These are phyloP conservation scores for Stichodactyla helianthus DNA, from an alignment of 64 coral and sea anemone species.

Conservation along the genomic window DNA sequence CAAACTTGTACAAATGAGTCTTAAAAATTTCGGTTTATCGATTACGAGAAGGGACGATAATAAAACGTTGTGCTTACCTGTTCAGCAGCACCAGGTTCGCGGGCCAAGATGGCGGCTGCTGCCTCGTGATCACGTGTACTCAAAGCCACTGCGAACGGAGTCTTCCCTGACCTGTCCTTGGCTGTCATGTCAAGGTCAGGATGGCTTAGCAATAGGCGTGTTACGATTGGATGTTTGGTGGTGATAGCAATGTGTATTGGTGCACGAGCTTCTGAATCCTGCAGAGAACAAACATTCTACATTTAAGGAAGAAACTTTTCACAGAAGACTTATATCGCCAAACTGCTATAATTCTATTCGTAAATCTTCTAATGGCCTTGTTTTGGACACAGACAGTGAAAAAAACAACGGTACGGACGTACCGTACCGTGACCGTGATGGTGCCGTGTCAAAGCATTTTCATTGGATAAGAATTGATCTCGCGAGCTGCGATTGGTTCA, in stretches of 20 bases:
- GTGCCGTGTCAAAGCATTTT: too few relatives aligned
- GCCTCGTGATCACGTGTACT: constrained; percentile 81
- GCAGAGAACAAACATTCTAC: neutral
- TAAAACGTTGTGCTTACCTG: constrained; percentile 42
- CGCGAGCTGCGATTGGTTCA: too few relatives aligned
- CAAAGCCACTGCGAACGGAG: constrained; percentile 90
- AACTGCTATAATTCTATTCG: too few relatives aligned
- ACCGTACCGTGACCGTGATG: too few relatives aligned
- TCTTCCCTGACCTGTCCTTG: constrained; percentile 86
- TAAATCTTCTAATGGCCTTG: too few relatives aligned
- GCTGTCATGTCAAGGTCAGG: constrained; percentile 82
- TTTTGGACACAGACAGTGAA: too few relatives aligned
- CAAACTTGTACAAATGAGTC: too few relatives aligned
- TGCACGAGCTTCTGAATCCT: constrained; percentile 85
- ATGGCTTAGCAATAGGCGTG: constrained; percentile 75
- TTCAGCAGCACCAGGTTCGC: constrained; percentile 91
- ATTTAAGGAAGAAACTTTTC: neutral
- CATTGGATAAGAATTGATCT: too few relatives aligned
- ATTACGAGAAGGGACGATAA: too few relatives aligned
- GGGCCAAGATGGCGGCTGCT: constrained; percentile 81
- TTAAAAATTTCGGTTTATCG: too few relatives aligned
- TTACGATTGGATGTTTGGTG: constrained; percentile 86
- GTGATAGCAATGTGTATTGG: constrained; percentile 93
- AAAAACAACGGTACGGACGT: too few relatives aligned
- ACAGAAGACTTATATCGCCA: too few relatives aligned